These are phyloP conservation scores for Labroides dimidiatus DNA, from an alignment of 2,797 vertebrate species.

Conservation along the genomic window DNA sequence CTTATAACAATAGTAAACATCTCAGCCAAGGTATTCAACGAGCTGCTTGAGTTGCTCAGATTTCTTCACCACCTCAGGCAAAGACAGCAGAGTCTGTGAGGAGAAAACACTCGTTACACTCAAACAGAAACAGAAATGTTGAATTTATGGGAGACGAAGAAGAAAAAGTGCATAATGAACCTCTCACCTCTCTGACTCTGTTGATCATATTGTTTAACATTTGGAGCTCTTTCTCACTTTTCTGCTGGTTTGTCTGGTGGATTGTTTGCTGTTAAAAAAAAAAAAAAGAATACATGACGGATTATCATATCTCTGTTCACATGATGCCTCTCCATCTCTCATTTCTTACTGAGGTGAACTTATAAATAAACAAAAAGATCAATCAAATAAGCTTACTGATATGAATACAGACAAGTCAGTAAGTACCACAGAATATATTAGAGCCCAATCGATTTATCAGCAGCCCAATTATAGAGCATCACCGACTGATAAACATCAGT, in stretches of 20 bases:
- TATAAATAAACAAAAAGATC: too few relatives aligned
- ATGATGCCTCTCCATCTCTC: too few relatives aligned
- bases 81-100: conserved; percentile 77
- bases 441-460: too few relatives aligned
- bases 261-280: conserved; percentile 79
- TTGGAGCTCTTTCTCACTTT: conserved; percentile 82
- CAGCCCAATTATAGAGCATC: too few relatives aligned
- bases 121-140: background rate
- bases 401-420: too few relatives aligned
- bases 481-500: too few relatives aligned
- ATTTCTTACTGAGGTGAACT: too few relatives aligned
- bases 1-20: conserved; percentile 1
- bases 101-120: background rate
- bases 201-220: conserved; percentile 81
- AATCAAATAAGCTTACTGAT: too few relatives aligned
- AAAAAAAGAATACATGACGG: background rate
- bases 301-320: background rate
- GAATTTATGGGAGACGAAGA: background rate
- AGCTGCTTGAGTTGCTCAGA: conserved; percentile 79
- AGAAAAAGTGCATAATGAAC: background rate
- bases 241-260: conserved; percentile 81
- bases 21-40: conserved; percentile 79
- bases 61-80: conserved; percentile 75
- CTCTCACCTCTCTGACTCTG: conserved; percentile 80
- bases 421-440: too few relatives aligned